A percentile compares a stretch with the other conserved stretches of the same genome.
Evolutionary conservation across 2,113 vertebrate genomes (phyloP).

Genomic region (Spermophilus dauricus): DNA sequence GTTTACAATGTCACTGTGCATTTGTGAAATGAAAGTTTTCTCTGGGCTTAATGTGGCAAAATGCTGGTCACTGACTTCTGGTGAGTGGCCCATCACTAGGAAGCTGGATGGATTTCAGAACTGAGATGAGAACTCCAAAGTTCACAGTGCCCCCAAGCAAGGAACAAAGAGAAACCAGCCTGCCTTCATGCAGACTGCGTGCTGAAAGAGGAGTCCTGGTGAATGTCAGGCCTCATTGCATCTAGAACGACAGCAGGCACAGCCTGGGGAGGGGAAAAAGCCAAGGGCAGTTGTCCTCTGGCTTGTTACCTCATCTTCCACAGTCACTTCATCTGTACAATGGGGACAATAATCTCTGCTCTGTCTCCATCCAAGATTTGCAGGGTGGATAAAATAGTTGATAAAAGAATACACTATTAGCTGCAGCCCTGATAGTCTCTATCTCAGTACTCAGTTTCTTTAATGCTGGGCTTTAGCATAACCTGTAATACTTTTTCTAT

Average conservation of each 20-base stretch:
- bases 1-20: conserved; percentile 14
- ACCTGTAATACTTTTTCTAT: background rate
- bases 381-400: background rate
- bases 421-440: background rate
- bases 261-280: background rate
- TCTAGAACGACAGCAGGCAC: background rate
- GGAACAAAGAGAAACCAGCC: background rate
- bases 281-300: background rate
- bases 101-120: background rate
- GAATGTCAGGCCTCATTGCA: background rate
- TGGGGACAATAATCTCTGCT: background rate
- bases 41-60: conserved; percentile 21
- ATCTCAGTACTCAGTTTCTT: background rate
- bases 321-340: background rate
- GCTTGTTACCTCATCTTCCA: background rate
- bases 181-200: background rate
- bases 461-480: background rate
- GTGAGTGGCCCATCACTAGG: background rate
- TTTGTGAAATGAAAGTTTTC: conserved; percentile 56
- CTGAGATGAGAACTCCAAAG: background rate
- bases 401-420: background rate
- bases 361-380: background rate
- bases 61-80: background rate
- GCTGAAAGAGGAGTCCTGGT: background rate
- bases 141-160: background rate